Evolutionary conservation across 2,797 vertebrate species (phyloP), one percentile per base, ranked within the genome.

Genomic region (Schizopygopsis malacanthus): DNA sequence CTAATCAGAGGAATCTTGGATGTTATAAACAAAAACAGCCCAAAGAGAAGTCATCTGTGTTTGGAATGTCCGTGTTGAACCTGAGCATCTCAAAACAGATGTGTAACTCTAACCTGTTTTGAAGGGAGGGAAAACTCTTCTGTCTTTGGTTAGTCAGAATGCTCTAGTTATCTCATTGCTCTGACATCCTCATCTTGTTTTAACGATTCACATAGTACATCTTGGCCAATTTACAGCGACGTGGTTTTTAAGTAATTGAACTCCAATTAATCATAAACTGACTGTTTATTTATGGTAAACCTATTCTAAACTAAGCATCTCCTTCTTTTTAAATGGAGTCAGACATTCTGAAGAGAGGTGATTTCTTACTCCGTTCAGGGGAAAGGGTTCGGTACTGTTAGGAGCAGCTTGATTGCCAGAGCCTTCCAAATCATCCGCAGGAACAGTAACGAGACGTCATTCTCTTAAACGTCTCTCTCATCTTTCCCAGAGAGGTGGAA

Each of bases 401-500:
- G 92, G 92, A 86, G 86, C 84, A 11, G 20, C 91, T 92, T 94
- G 93, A 95, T 95, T 95, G 93, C 94, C 91, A 90, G 91, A 92
- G 91, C 91, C 88, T 92, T 95, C 94, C 94, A 94, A 94, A 90
- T 91, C 89, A 89, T 92, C 92, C 93, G 91, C 92, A 82, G 59
- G 90, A 91, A 93, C 90, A 93, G 95, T 96, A 96, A 96, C 93
- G 93, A 95, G 95, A 94, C 92, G 93, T 94, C 93, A 94, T 94
- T 93, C 93, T 91, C 93, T 93, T 94, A 90, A 91, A 93, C 92
- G 89, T 91, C 33, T 33, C 33, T 33, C 33, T 93, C 93, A 92
- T 93, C 94, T 92, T 94, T 95, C 93, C 90, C 50, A 20, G 65
- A 88, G 91, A 93, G 87, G 92, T 88, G 90, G 93, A 95, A 94